Evolutionary conservation across 1,140 invertebrate species (phyloP).

Genomic region (Calliphora vicina): DNA sequence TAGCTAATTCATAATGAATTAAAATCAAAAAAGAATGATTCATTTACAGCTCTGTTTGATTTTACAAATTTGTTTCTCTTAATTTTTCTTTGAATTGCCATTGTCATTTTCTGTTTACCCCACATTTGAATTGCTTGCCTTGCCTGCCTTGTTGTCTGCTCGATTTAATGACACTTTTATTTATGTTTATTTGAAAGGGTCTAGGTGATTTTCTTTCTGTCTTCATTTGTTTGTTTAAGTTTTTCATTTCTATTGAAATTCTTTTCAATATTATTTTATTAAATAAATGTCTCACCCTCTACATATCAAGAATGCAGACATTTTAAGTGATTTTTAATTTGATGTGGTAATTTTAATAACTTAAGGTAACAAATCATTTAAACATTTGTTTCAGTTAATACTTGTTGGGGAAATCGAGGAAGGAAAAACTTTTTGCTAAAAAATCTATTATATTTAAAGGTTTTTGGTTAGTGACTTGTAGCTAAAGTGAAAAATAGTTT

Average conservation of each 20-base stretch:
- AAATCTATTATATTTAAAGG: no score
- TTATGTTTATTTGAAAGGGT: not conserved
- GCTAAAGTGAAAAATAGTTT: no score
- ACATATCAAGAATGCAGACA: not conserved
- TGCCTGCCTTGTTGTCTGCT: not conserved
- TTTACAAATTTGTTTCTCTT: no score
- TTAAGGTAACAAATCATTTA: not conserved
- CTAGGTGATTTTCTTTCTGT: not conserved
- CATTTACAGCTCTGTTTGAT: no score
- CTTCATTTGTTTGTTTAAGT: not conserved
- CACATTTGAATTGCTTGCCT: not conserved
- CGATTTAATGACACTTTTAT: no score
- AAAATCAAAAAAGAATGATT: no score
- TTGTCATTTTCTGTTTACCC: not conserved
- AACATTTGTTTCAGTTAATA: no score
- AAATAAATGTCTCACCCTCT: not conserved
- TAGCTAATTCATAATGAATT: no score
- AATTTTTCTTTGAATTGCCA: not conserved
- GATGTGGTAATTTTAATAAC: constrained; percentile 18
- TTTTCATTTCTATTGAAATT: not conserved
- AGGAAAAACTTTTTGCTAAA: no score
- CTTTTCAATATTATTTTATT: no score
- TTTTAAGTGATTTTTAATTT: constrained; percentile 29
- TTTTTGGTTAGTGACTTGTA: no score
- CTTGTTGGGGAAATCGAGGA: no score